A percentile compares a stretch with the other conserved stretches of the same genome.
phyloP scores from a whole-genome alignment of 2,888 invertebrate genomes.

The Sphaeridia pumilis region DNA sequence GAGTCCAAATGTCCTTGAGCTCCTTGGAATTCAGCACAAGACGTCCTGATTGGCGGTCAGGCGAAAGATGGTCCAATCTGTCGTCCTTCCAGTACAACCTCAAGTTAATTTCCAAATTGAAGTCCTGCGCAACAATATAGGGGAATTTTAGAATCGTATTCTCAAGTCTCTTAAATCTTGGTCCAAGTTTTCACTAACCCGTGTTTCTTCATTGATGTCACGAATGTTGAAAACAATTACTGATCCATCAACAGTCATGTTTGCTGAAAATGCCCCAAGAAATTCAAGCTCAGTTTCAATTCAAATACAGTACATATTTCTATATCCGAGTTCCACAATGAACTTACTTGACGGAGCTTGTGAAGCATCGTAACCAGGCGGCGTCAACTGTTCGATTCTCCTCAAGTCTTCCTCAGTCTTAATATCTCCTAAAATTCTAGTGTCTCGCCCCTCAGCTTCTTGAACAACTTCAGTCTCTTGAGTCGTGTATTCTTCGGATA shows the following conservation, averaged over 20 bases:
- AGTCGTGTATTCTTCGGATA: too few species aligned
- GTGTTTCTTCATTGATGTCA: constrained; percentile 32
- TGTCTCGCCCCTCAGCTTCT: too few species aligned
- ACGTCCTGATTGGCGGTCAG: not conserved
- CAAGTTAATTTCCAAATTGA: constrained; percentile 18
- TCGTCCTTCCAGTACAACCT: constrained; percentile 18
- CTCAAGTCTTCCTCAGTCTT: too few species aligned
- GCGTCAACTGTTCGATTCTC: too few species aligned
- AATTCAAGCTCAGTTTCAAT: too few species aligned
- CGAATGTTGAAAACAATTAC: constrained; percentile 33
- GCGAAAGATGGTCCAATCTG: constrained; percentile 4
- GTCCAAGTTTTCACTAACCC: constrained; percentile 19
- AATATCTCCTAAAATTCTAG: too few species aligned
- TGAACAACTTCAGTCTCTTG: too few species aligned
- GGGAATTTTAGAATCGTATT: not conserved
- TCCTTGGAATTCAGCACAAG: constrained; percentile 8
- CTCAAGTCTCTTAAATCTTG: not conserved
- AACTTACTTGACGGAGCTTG: too few species aligned
- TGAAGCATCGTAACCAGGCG: too few species aligned
- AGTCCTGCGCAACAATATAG: too few species aligned
- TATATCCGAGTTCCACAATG: too few species aligned
- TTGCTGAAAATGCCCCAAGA: constrained; percentile 24
- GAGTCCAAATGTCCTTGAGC: constrained; percentile 14
- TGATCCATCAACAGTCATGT: constrained; percentile 27
- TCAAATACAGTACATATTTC: too few species aligned